phyloP scores from a whole-genome alignment of 2,113 vertebrate species.

The Apteryx mantelli region DNA sequence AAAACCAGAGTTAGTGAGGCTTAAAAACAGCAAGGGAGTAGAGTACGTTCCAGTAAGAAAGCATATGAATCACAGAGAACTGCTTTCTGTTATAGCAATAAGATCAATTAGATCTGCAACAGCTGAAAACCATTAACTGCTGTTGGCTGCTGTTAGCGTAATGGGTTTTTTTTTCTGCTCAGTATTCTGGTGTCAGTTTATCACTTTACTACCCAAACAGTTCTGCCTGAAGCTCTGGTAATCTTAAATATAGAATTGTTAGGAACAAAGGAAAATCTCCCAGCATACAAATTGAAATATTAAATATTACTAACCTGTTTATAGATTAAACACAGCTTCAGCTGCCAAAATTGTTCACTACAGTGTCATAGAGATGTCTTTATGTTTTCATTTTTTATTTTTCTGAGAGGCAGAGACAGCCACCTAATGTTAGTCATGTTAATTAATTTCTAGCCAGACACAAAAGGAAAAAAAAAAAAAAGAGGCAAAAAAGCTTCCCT shows the following conservation, averaged over 20 bases:
- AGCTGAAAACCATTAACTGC: conserved; percentile 63
- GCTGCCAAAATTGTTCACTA: conserved; percentile 24
- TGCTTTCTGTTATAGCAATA: conserved; percentile 61
- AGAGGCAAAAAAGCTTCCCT: background rate
- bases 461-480: background rate
- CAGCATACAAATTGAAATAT: conserved; percentile 64
- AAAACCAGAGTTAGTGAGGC: conserved; percentile 45
- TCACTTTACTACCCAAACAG: conserved; percentile 61
- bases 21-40: conserved; percentile 54
- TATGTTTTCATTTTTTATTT: background rate
- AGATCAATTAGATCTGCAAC: conserved; percentile 64
- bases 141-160: conserved; percentile 52
- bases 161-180: conserved; percentile 34
- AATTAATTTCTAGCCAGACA: conserved; percentile 9
- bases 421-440: background rate
- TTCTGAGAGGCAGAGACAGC: background rate
- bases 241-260: conserved; percentile 62
- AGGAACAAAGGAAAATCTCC: conserved; percentile 60
- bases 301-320: conserved; percentile 64
- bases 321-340: conserved; percentile 54
- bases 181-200: conserved; percentile 47
- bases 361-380: conserved; percentile 10
- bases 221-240: conserved; percentile 58
- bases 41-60: conserved; percentile 42
- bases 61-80: conserved; percentile 57